phyloP scores from a whole-genome alignment of 1,140 invertebrate species.

The Lethrus apterus region DNA sequence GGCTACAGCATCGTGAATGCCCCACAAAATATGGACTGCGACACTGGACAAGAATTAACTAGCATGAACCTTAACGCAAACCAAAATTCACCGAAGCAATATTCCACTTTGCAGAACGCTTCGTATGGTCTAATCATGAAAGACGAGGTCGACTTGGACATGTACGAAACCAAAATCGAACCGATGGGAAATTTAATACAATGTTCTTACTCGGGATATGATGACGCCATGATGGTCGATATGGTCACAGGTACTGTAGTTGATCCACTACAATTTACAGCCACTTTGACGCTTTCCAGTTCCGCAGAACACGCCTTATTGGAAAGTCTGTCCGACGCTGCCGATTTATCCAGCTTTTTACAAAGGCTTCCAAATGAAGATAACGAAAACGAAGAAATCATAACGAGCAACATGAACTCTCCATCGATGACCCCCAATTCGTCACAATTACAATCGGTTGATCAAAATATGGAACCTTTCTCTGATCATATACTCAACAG shows the following conservation, averaged over 20 bases:
- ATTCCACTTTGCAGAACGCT: slow-evolving; percentile 73
- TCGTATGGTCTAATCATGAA: slow-evolving; percentile 69
- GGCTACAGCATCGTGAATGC: slow-evolving; percentile 48
- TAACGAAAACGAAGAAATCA: slow-evolving; percentile 45
- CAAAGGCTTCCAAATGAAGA: slow-evolving; percentile 55
- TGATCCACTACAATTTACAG: slow-evolving; percentile 73
- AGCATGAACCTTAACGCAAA: slow-evolving; percentile 45
- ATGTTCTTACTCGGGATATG: slow-evolving; percentile 58
- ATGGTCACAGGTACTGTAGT: slow-evolving; percentile 65
- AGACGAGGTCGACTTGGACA: slow-evolving; percentile 66
- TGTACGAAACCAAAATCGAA: slow-evolving; percentile 65
- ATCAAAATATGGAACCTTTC: slow-evolving; percentile 44
- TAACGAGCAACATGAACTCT: slow-evolving; percentile 34
- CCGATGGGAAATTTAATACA: slow-evolving; percentile 51
- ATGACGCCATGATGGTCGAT: slow-evolving; percentile 74
- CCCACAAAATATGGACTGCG: slow-evolving; percentile 66
- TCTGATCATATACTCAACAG: slow-evolving; percentile 39
- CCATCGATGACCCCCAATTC: slow-evolving; percentile 57
- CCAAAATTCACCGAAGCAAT: slow-evolving; percentile 52
- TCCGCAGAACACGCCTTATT: slow-evolving; percentile 65
- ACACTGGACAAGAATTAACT: slow-evolving; percentile 55
- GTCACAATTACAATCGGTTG: slow-evolving; percentile 41
- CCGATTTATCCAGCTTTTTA: slow-evolving; percentile 64
- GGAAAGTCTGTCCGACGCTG: slow-evolving; percentile 63
- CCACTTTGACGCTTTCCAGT: slow-evolving; percentile 68